Base-by-base conservation (phyloP, 2,797 vertebrate genomes). In the Chrosomus eos region DNA sequence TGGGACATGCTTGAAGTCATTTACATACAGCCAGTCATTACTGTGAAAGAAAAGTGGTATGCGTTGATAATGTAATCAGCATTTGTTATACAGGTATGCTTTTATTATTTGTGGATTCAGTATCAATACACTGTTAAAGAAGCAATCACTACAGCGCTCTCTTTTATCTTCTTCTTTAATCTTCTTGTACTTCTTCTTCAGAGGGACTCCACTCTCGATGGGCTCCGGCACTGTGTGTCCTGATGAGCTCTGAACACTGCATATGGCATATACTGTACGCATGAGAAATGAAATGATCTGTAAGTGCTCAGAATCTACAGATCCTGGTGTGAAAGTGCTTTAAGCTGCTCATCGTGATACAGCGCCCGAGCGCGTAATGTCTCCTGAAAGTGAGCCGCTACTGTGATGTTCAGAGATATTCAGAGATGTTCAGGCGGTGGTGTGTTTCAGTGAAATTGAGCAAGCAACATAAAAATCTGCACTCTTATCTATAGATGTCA, bases 401-500 rank as follows among this genome's bases (percentile, higher is more conserved):
- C 43, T 10, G 19, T 4, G 53, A 31, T 86, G 38, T 90, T 55
- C 82, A 23, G 72, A n/a, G 3, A 3, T 33, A 33, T 33, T 33
- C 43, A 14, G 19, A 6, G 53, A 31, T 86, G 38, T 90, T 55
- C 82, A 23, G 72, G 86, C 85, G 66, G 81, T 83, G 74, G 55
- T 55, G 74, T 89, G 36, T 36, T 88, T 70, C 36, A 84, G 89
- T 81, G 88, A 94, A 94, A 94, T 94, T 91, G 92, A 93, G 93
- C 91, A 90, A 88, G 88, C 86, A 86, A 88, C 64, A 71, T 80
- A 75, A 86, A 91, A 90, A 91, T 92, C 88, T 87, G 88, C 3
- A 28, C 89, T 90, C 88, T 92, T 90, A 90, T n/a, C 87, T 82
- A 85, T 83, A 80, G 88, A 75, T 88, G 90, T 80, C 85, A 85